These are phyloP conservation scores for Dryas iulia DNA, from an alignment of 1,140 invertebrate genomes.

Conservation along the genomic window DNA sequence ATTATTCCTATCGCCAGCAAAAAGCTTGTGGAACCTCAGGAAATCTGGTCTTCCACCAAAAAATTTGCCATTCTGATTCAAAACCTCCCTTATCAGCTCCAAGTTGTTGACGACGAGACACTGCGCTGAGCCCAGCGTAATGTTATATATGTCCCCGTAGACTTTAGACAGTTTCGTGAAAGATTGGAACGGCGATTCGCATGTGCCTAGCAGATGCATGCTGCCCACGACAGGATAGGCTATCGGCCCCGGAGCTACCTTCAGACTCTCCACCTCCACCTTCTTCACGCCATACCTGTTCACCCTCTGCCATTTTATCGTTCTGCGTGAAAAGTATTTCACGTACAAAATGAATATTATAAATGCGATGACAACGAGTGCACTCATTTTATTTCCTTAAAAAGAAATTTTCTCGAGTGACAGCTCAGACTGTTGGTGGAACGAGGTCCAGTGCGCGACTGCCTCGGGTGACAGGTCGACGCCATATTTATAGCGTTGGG, in stretches of 20 bases:
- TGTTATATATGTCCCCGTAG: slow-evolving; percentile 88
- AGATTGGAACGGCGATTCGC: slow-evolving; percentile 86
- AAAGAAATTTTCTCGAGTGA: slow-evolving; percentile 64
- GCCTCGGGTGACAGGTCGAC: slow-evolving; percentile 16
- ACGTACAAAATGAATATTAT: slow-evolving; percentile 49
- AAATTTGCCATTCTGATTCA: slow-evolving; percentile 89
- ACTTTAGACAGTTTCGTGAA: slow-evolving; percentile 85
- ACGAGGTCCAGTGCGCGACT: slow-evolving; percentile 55
- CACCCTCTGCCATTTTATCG: slow-evolving; percentile 38
- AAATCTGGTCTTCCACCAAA: slow-evolving; percentile 92
- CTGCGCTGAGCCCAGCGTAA: slow-evolving; percentile 85
- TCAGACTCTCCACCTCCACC: slow-evolving; percentile 35
- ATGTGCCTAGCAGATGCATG: slow-evolving; percentile 84
- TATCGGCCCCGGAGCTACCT: slow-evolving; percentile 82
- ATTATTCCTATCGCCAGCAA: slow-evolving; percentile 71
- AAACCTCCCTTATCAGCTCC: slow-evolving; percentile 87
- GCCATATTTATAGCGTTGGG: slow-evolving; percentile 52
- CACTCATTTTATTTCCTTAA: slow-evolving; percentile 69
- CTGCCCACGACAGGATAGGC: slow-evolving; percentile 87
- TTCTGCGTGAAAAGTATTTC: slow-evolving; percentile 50
- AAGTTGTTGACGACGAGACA: slow-evolving; percentile 90
- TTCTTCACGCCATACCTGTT: slow-evolving; percentile 44
- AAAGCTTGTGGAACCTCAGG: slow-evolving; percentile 79
- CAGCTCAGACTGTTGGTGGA: slow-evolving; percentile 55
- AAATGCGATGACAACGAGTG: slow-evolving; percentile 30